These are phyloP conservation scores for Pipistrellus pygmaeus DNA, from an alignment of 2,797 vertebrate species.

Conservation along the genomic window DNA sequence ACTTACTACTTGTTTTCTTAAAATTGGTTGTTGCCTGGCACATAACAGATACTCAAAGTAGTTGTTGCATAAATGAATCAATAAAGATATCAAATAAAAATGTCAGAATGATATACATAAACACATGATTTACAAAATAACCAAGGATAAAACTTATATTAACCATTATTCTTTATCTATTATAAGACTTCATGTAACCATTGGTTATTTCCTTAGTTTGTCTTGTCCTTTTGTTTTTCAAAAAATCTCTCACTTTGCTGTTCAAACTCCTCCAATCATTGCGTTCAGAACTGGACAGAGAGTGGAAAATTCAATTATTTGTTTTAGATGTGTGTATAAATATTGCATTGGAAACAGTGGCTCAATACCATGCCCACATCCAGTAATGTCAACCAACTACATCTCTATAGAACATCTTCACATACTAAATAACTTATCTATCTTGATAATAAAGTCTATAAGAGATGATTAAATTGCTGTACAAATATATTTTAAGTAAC, in stretches of 20 bases:
- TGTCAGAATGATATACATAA: neutral
- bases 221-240: neutral
- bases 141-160: neutral
- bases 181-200: neutral
- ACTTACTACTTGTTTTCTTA: neutral
- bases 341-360: too few relatives aligned
- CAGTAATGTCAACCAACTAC: constrained; percentile 37
- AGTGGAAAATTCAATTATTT: neutral
- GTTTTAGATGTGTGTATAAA: neutral
- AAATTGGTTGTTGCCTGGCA: neutral
- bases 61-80: neutral
- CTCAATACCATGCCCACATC: neutral
- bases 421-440: neutral
- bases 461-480: constrained; percentile 72
- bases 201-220: neutral
- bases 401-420: constrained; percentile 62
- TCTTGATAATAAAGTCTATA: constrained; percentile 63
- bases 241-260: neutral
- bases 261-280: neutral
- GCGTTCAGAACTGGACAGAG: neutral
- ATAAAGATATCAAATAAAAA: neutral
- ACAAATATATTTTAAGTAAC: constrained; percentile 71
- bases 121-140: neutral
- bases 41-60: neutral
- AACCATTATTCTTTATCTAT: neutral